phyloP scores from a whole-genome alignment of 2,888 invertebrate species.

The Microdon myrmicae region DNA sequence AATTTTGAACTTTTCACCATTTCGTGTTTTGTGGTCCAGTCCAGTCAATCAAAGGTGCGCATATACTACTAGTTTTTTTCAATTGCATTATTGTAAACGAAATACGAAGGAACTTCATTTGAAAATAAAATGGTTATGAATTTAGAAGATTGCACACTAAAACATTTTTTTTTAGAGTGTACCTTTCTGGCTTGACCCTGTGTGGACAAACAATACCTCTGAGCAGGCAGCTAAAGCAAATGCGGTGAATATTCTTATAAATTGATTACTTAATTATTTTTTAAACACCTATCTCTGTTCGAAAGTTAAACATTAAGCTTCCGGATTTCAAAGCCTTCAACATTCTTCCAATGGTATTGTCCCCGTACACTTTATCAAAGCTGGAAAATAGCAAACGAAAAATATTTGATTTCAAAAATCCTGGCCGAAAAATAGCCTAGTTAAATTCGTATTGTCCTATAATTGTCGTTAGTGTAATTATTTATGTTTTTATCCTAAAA shows the following conservation, averaged over 20 bases:
- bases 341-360: conserved; percentile 61
- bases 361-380: conserved; percentile 65
- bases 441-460: no score
- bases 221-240: conserved; percentile 54
- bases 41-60: no score
- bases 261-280: not conserved
- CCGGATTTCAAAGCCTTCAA: conserved; percentile 62
- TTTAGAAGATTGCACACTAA: not conserved
- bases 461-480: no score
- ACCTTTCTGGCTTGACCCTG: conserved; percentile 66
- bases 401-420: conserved; percentile 63
- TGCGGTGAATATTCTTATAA: conserved; percentile 52
- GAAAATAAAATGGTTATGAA: not conserved
- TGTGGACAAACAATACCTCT: conserved; percentile 61
- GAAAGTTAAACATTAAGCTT: conserved; percentile 62
- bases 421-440: conserved; percentile 64
- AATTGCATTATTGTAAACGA: no score
- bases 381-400: conserved; percentile 64
- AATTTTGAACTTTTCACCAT: no score
- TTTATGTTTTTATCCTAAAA: no score
- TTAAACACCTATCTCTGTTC: conserved; percentile 23
- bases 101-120: not conserved
- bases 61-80: no score
- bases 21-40: no score
- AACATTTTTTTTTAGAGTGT: conserved; percentile 56